Conservation (phyloP, 2,888 invertebrate genomes). For the Drosophila merina region DNA sequence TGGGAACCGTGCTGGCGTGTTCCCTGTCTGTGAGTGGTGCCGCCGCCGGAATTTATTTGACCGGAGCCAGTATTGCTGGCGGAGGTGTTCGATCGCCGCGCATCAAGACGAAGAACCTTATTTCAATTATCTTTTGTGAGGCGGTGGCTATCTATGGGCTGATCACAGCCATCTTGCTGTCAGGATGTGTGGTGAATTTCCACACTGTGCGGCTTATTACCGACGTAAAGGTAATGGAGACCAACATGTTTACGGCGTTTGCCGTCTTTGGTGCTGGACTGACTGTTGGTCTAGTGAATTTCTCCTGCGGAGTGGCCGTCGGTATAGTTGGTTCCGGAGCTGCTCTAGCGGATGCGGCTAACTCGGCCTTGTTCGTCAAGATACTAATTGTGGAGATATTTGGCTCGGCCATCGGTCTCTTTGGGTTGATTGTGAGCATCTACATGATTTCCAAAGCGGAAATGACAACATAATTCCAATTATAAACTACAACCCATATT, state of each 20-base stretch:
- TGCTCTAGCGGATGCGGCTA: constrained; percentile 98
- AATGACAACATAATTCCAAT: constrained; percentile 84
- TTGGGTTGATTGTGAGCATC: constrained; percentile 99
- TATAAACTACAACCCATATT: constrained; percentile 9
- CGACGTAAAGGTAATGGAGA: constrained; percentile 83
- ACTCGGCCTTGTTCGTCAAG: constrained; percentile 97
- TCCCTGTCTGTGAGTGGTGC: constrained; percentile 98
- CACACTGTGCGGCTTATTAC: constrained; percentile 55
- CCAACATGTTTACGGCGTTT: constrained; percentile 94
- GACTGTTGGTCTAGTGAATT: constrained; percentile 96
- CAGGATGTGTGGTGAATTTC: constrained; percentile 89
- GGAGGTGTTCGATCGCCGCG: constrained; percentile 99
- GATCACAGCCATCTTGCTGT: constrained; percentile 98
- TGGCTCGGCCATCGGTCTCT: constrained; percentile 99
- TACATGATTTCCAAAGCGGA: constrained; percentile 94
- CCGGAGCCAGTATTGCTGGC: constrained; percentile 97
- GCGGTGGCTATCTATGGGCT: constrained; percentile 99
- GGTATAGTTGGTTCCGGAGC: constrained; percentile 99
- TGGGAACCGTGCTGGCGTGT: constrained; percentile 97
- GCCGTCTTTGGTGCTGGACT: constrained; percentile 98
- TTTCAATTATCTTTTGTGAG: constrained; percentile 99
- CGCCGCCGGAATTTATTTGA: constrained; percentile 98
- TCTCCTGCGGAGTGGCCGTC: constrained; percentile 95
- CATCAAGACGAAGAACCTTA: constrained; percentile 99
- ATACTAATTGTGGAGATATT: constrained; percentile 99